Evolutionary conservation across 2,888 invertebrate genomes (phyloP), one percentile per base, ranked within the genome.

Genomic region (Acleris literana): DNA sequence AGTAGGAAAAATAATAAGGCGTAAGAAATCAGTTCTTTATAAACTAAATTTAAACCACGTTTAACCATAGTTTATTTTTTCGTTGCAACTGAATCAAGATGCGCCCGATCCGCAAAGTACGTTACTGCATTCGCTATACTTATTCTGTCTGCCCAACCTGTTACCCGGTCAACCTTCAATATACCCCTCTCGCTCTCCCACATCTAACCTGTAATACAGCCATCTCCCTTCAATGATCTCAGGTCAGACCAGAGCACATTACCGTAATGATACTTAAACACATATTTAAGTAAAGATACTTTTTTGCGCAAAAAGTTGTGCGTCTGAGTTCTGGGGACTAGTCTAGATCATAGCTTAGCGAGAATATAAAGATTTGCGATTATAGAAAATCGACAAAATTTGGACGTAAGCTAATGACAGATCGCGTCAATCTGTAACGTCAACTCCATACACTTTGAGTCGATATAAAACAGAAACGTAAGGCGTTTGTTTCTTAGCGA

Each of bases 261-360:
- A 90, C 88, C 76, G 90, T 92, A 92, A 92, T 92, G 88, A 91
- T 90, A 91, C 89, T 87, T 90, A 90, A 91, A 91, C 86, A 91
- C 90, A 91, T 88, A 91, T 92, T 90, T 91, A 90, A 90, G 90
- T 90, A 84, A 88, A 87, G 84, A 83, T 85, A 83, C 82, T 86
- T 88, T 25, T 91, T 90, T 90, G 80, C 77, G 73, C 75, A 86
- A 90, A 88, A 88, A 86, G 83, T 77, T 82, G 72, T 77, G 78
- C 78, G 84, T 83, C 80, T 80, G 84, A 76, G 78, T 77, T 76
- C 74, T 72, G 73, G 29, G 33, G 33, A 2, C 0, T 33, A 33
- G 33, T 9, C 9, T 3, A 33, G 33, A 33, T 33, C 33, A 33
- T 33, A 33, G 9, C 33, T 33, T 25, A 25, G 25, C 25, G 25